Base-by-base conservation (phyloP, 2,888 invertebrate genomes). In the Stramonita haemastoma region DNA sequence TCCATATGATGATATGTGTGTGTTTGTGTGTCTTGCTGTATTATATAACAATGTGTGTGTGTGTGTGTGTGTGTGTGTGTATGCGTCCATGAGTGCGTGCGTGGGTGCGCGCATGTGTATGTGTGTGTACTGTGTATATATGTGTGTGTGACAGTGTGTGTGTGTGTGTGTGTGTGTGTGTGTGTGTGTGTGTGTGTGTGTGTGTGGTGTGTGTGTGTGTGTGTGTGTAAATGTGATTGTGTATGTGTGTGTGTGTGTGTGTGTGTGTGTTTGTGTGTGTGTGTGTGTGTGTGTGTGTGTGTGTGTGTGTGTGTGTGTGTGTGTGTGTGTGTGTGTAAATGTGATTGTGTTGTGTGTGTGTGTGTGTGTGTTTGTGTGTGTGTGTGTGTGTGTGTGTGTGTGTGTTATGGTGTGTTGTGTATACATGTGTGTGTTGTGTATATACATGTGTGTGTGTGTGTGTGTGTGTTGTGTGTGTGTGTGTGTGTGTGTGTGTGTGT, bases 401-500 rank as follows among this genome's bases (percentile, higher is more conserved):
- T n/a, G n/a, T n/a, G 19, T 60, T 60, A 19, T 11, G 60, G 8
- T 46, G 2, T 46, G 46, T 5, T 46, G 46, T 46, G 8, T 46
- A 26, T 73, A n/a, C 6, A 6, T 11, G 13, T 19, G 6, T 79
- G 77, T 79, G 17, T 29, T 29, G 77, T 6, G 29, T 79, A 5
- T 79, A 32, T 79, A 13, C 1, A 29, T 8, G 32, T 17, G 11
- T 79, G 0, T 73, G 15, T 73, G 73, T 32, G 79, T 79, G 5
- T 79, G 6, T 29, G 17, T 34, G 34, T 15, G 36, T 19, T 8
- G 11, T 22, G 6, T 26, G 81, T 81, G 36, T 81, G 81, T 36
- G 36, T 87, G 13, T 36, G 26, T 66, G n/a, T 66, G 77, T 34
- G 26, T 57, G 36, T 89, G 56, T 66, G 2, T 89, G 56, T 81